Evolutionary conservation across 2,888 invertebrate species (phyloP).

Genomic region (Oithona nana): DNA sequence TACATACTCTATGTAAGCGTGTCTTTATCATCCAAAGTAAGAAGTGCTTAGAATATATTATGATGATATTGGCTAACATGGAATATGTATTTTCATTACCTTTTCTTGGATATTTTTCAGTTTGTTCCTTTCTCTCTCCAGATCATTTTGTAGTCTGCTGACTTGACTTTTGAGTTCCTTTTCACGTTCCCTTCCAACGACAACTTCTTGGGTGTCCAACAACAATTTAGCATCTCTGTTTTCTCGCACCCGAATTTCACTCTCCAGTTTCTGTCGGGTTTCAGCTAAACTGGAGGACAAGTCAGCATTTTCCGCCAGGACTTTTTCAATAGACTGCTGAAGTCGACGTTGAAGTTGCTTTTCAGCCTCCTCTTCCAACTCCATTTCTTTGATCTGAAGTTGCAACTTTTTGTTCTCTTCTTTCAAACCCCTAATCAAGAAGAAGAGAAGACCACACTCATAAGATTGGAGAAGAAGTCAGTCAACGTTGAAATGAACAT

Average conservation of each 20-base stretch:
- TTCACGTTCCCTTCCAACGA: neutral
- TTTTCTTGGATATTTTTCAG: slow-evolving; percentile 4
- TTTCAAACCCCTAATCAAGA: slow-evolving; percentile 1
- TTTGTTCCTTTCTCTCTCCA: slow-evolving; percentile 3
- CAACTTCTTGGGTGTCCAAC: slow-evolving; percentile 8
- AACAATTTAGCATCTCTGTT: slow-evolving; percentile 5
- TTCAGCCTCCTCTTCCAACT: slow-evolving; percentile 7
- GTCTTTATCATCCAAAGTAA: too few relatives aligned
- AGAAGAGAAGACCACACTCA: too few relatives aligned
- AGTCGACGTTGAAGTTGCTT: neutral
- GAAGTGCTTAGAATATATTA: too few relatives aligned
- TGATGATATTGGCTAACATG: too few relatives aligned
- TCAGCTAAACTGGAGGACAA: slow-evolving; percentile 4
- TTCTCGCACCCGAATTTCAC: slow-evolving; percentile 10
- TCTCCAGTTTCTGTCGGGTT: slow-evolving; percentile 1
- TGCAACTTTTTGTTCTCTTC: slow-evolving; percentile 4
- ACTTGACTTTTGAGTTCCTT: neutral
- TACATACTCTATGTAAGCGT: too few relatives aligned
- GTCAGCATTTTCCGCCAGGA: slow-evolving; percentile 11
- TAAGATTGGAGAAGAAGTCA: too few relatives aligned
- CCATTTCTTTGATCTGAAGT: neutral
- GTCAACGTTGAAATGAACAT: too few relatives aligned
- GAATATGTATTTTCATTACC: neutral
- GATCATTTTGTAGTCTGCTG: neutral
- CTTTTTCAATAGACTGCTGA: neutral